Base-by-base conservation (phyloP, 1,140 invertebrate species). In the Cherax destructor region DNA sequence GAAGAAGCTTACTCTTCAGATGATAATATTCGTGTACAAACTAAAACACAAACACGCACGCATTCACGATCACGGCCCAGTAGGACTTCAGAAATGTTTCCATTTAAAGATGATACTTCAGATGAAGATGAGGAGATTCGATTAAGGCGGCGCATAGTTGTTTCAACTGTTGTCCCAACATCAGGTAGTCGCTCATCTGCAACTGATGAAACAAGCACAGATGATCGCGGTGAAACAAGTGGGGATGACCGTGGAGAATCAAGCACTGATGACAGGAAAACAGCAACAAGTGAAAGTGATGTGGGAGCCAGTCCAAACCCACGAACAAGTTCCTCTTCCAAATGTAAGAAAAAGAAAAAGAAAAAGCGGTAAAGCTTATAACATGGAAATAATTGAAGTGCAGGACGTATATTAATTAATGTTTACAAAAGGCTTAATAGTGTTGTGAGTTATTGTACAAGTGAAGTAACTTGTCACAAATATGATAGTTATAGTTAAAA, bases 1-100 rank as follows among this genome's bases (percentile, higher is more conserved):
- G 88, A 91, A 79, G 88, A 91, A 84, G 88, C 88, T 47, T 91
- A 91, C 77, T 91, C 88, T 21, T 91, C 88, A 4, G 88, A 91
- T 79, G 88, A 91, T 65, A 91, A 84, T 69, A 30, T 24, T 69
- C 83, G 83, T 16, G 76, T 74, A 30, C 88, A 30, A 69, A 56
- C 24, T 18, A 84, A 79, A 65, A 13, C 83, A n/a, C 69, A 79
- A 21, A 79, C 50, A 9, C 88, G 88, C 4, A 91, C 83, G 50
- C 88, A 79, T 49, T 91, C 88, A 65, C 83, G 83, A 59, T 85
- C 88, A 49, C 50, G 88, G n/a, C 83, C 83, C 21, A 61, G 69
- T 77, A 69, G 88, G 16, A 79, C 88, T 18, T 91, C 88, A 69
- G 88, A 91, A 69, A 91, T 91, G 88, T 91, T 91, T 41, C 88